A percentile compares a stretch with the other conserved stretches of the same genome.
Conservation (phyloP, 2,888 invertebrate genomes). For the Caenorhabditis imperialis region DNA sequence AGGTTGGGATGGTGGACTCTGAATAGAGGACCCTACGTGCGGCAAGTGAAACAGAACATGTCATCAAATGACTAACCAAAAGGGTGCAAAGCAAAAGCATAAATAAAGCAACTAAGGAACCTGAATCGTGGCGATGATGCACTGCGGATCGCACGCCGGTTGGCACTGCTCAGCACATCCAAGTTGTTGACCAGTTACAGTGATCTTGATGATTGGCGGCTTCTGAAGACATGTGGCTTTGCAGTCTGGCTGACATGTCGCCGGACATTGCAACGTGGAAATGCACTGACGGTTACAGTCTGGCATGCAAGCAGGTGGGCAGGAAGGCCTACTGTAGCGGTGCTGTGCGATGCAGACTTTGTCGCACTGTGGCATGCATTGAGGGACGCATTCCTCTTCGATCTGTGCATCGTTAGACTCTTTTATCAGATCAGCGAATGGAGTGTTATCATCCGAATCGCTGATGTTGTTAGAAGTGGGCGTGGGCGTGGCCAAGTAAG, state of each 20-base stretch:
- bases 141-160: slow-evolving; percentile 52
- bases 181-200: slow-evolving; percentile 56
- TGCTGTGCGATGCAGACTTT: slow-evolving; percentile 41
- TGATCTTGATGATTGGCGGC: slow-evolving; percentile 53
- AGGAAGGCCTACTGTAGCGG: slow-evolving; percentile 16
- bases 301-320: slow-evolving; percentile 47
- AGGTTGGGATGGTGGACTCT: slow-evolving; percentile 23
- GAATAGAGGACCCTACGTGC: too few species aligned
- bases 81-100: slow-evolving; percentile 5
- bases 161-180: slow-evolving; percentile 56
- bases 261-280: slow-evolving; percentile 34
- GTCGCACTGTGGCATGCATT: slow-evolving; percentile 51
- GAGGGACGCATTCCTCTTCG: slow-evolving; percentile 46
- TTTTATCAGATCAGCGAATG: slow-evolving; percentile 33
- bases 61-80: neutral
- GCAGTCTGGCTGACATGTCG: slow-evolving; percentile 41
- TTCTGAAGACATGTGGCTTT: slow-evolving; percentile 50
- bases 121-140: slow-evolving; percentile 48
- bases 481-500: slow-evolving; percentile 13
- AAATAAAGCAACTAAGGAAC: slow-evolving; percentile 12
- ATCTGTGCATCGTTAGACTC: slow-evolving; percentile 12
- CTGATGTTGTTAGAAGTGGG: slow-evolving; percentile 13
- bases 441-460: slow-evolving; percentile 36
- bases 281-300: slow-evolving; percentile 38
- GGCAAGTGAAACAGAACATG: too few species aligned